Percentiles rank a stretch among this genome's conserved stretches.
These are phyloP conservation scores for Clarias fuscus DNA, from an alignment of 2,797 vertebrate species.

Conservation along the genomic window DNA sequence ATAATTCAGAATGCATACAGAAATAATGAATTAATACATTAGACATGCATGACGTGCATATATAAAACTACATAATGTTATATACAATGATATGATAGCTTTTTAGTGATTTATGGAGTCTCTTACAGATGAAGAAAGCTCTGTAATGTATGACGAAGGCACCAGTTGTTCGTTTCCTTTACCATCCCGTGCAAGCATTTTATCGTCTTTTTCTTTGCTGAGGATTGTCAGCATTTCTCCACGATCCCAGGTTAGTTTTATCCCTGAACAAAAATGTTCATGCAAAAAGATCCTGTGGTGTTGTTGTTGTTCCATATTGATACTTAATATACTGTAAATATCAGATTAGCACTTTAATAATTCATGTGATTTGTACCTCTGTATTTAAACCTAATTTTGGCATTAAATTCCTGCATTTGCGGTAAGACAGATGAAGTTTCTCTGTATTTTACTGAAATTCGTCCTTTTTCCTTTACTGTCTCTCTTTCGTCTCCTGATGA, in stretches of 20 bases:
- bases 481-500: slow-evolving; percentile 70
- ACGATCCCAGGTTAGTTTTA: slow-evolving; percentile 57
- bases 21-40: slow-evolving; percentile 10
- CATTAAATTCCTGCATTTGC: slow-evolving; percentile 39
- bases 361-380: slow-evolving; percentile 62
- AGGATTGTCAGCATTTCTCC: slow-evolving; percentile 62
- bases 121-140: slow-evolving; percentile 61
- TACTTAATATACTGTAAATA: background rate
- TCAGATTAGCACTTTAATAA: background rate
- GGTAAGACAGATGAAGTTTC: slow-evolving; percentile 2
- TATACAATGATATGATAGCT: background rate
- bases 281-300: background rate
- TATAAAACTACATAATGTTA: background rate
- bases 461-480: slow-evolving; percentile 7
- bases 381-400: slow-evolving; percentile 65
- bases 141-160: slow-evolving; percentile 62
- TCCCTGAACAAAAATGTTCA: slow-evolving; percentile 53
- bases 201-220: slow-evolving; percentile 49
- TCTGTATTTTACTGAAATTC: slow-evolving; percentile 28
- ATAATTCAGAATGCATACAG: slow-evolving; percentile 20
- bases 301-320: background rate
- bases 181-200: slow-evolving; percentile 62
- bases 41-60: background rate
- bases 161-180: slow-evolving; percentile 65
- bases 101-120: background rate